Conservation (phyloP, 2,797 vertebrate genomes). For the Siniperca obscura region DNA sequence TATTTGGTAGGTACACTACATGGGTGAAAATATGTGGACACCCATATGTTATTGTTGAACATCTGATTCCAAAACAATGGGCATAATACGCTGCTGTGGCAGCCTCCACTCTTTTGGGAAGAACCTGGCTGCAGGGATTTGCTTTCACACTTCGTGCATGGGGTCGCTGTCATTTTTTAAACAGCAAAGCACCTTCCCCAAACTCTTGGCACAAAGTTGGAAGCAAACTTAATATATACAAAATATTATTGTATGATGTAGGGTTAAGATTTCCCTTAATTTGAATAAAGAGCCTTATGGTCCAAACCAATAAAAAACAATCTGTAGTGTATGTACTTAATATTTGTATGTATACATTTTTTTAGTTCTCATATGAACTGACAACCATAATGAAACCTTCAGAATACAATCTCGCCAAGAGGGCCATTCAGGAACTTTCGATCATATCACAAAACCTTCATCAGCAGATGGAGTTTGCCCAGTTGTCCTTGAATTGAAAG, state of each 20-base stretch:
- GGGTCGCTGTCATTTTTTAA: not conserved
- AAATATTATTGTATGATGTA: not conserved
- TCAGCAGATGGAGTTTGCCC: not conserved
- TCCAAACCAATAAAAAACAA: not conserved
- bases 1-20: not conserved
- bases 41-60: not conserved
- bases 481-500: not conserved
- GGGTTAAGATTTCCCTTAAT: not conserved
- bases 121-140: not conserved
- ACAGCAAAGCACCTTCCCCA: not conserved
- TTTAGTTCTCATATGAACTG: not conserved
- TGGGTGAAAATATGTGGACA: not conserved
- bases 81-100: not conserved
- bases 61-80: not conserved
- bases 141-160: not conserved
- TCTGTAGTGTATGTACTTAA: too few species aligned
- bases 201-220: not conserved
- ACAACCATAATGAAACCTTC: not conserved
- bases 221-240: not conserved
- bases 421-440: not conserved
- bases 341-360: not conserved
- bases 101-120: not conserved
- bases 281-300: not conserved
- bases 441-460: not conserved
- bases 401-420: not conserved